Conservation (phyloP, 2,797 vertebrate genomes). For the Manis pentadactyla region DNA sequence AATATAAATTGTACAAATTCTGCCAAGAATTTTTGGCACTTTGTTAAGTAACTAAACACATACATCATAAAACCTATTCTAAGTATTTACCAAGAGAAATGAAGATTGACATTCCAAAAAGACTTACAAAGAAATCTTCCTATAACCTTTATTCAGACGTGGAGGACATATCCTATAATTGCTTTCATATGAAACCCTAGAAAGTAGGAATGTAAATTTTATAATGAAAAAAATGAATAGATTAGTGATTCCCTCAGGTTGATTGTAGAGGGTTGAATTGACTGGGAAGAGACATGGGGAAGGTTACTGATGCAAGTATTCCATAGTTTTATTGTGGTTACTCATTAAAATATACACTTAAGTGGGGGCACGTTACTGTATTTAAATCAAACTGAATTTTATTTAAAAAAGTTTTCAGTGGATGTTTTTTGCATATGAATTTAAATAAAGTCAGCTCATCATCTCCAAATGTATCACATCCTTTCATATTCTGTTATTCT, state of each 20-base stretch:
- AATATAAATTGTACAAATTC: neutral
- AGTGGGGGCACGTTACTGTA: neutral
- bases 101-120: neutral
- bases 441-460: neutral
- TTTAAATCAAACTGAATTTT: neutral
- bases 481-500: neutral
- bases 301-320: neutral
- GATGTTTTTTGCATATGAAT: neutral
- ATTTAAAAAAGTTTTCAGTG: neutral
- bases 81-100: neutral
- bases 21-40: neutral
- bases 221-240: neutral
- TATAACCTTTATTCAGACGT: neutral
- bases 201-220: neutral
- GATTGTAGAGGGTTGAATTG: neutral
- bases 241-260: neutral
- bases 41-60: neutral
- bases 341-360: neutral
- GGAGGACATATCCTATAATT: neutral
- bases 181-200: conserved; percentile 4
- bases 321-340: neutral
- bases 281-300: neutral
- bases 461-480: neutral
- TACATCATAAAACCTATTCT: neutral
- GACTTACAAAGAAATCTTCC: neutral